Evolutionary conservation across 37 sponge, comb jelly and placozoan genomes (phyloP), one percentile per base, ranked within the genome.

Genomic region (Geodia barretti): DNA sequence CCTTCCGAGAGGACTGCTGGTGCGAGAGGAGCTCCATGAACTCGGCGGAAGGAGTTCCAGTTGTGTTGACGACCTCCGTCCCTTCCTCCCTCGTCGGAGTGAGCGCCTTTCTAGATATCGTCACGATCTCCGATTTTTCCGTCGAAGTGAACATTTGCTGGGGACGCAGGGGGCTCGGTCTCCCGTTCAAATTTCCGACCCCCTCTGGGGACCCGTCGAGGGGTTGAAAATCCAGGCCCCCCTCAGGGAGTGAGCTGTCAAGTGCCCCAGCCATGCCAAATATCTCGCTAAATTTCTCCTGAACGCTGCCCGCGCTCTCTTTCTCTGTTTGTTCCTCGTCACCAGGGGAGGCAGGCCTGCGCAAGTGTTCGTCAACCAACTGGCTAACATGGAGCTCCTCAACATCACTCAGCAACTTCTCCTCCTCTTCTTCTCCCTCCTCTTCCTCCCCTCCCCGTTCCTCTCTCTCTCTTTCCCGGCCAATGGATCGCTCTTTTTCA

Each of bases 1-100:
- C 33, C 1, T 31, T 34, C 1, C 9, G 1, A 30, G 26, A 41
- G 64, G 65, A 39, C 34, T 34, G 26, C 62, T 60, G 76, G 23
- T 35, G 58, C 19, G 54, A 47, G 14, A 77, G 24, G 11, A 64
- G 64, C 3, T 77, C 40, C 1, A 77, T 14, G 14, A 41, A 59
- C 26, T 74, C 75, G 21, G 78, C 41, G 32, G 78, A 62, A 8
- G 78, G 25, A 39, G 54, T 43, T 43, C 60, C 60, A 19, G 60
- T 70, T 4, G 39, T 30, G 20, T 70, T 70, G 39, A 70, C 70
- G 32, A 75, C 39, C 33, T 58, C 59, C 1, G 4, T 37, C 61
- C 3, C 33, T 25, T 58, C 75, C 19, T 58, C 75, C 29, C 21
- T 4, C 31, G 60, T 23, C 61, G 54, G 54, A 47, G 54, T 47